Conservation (phyloP, 1,140 invertebrate species). For the Platyscapa corneri region DNA sequence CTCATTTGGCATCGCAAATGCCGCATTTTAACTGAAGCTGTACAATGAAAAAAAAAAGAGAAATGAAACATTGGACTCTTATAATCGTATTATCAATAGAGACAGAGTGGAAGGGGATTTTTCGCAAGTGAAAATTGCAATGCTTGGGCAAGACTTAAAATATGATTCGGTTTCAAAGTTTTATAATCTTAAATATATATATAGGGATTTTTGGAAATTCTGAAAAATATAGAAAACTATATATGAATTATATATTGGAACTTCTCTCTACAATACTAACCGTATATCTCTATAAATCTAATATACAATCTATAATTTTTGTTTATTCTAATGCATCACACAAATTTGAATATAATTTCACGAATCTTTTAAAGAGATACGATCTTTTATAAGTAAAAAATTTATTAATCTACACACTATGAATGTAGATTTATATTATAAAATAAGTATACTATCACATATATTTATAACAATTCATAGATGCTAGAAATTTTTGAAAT, state of each 20-base stretch:
- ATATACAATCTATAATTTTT: too few species aligned
- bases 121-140: background rate
- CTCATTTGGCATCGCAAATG: conserved; percentile 31
- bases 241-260: too few species aligned
- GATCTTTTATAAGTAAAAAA: background rate
- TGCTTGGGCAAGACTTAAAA: conserved; percentile 35
- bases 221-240: too few species aligned
- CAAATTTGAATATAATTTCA: background rate
- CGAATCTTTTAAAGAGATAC: background rate
- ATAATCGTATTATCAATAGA: background rate
- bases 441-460: background rate
- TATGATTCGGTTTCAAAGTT: background rate
- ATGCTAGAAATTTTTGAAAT: background rate
- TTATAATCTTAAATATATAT: background rate
- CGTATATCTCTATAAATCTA: too few species aligned
- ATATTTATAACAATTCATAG: background rate
- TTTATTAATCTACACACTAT: too few species aligned
- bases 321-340: background rate
- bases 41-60: background rate
- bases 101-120: background rate
- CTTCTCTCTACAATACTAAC: too few species aligned
- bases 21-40: background rate
- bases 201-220: too few species aligned
- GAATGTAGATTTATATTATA: background rate
- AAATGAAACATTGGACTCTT: conserved; percentile 20